phyloP scores from a whole-genome alignment of 1,140 invertebrate genomes.

The Phenacoccus solenopsis region DNA sequence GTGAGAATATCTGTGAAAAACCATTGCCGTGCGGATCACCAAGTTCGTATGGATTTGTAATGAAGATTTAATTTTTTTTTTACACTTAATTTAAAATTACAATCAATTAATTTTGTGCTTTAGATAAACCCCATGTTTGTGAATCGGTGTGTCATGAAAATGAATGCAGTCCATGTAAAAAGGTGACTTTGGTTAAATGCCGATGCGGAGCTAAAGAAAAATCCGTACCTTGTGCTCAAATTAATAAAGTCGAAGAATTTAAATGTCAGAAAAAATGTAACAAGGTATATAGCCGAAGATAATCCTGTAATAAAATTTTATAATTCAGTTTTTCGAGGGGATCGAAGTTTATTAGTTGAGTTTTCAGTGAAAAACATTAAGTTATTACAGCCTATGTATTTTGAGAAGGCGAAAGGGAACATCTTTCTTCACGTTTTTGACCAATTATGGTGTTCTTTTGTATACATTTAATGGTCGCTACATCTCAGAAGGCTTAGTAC shows the following conservation, averaged over 20 bases:
- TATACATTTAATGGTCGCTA: too few relatives aligned
- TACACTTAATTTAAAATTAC: conserved; percentile 18
- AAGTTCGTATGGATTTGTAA: conserved; percentile 35
- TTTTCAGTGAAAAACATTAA: too few relatives aligned
- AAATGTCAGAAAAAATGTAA: conserved; percentile 78
- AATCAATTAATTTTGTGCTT: conserved; percentile 29
- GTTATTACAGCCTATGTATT: too few relatives aligned
- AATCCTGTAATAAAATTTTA: background rate
- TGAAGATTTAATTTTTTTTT: background rate
- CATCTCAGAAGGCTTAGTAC: too few relatives aligned
- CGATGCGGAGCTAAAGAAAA: conserved; percentile 81
- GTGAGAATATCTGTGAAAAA: conserved; percentile 66
- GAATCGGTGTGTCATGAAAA: conserved; percentile 61
- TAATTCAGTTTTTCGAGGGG: too few relatives aligned
- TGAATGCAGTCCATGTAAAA: conserved; percentile 66
- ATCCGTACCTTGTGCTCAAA: conserved; percentile 62
- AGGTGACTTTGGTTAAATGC: conserved; percentile 64
- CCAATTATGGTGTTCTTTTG: too few relatives aligned
- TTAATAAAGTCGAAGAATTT: conserved; percentile 54
- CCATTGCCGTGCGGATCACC: conserved; percentile 64
- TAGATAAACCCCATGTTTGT: conserved; percentile 58
- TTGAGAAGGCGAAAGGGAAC: too few relatives aligned
- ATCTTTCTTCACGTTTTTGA: too few relatives aligned
- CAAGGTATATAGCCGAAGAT: conserved; percentile 48
- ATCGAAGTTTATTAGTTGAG: too few relatives aligned